Conservation (phyloP, 2,888 invertebrate genomes). For the Lissocephala sabroskyi region DNA sequence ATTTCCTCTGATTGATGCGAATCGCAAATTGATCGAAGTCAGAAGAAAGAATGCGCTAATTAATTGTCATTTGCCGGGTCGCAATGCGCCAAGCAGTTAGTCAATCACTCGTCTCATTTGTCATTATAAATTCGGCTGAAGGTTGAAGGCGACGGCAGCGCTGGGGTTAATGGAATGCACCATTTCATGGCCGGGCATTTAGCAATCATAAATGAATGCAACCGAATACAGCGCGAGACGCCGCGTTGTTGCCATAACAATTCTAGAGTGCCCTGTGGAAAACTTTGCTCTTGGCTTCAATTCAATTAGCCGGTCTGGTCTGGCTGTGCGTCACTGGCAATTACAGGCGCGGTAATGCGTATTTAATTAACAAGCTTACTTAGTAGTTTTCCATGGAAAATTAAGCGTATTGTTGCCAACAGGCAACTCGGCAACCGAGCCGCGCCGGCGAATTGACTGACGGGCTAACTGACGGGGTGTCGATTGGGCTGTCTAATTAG, state of each 20-base stretch:
- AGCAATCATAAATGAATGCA: no score
- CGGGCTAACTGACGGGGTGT: slow-evolving; percentile 20
- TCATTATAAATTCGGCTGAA: no score
- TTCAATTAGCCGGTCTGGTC: slow-evolving; percentile 21
- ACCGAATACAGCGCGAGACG: no score
- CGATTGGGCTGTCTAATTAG: slow-evolving; percentile 46
- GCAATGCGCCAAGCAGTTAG: slow-evolving; percentile 7
- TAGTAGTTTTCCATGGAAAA: slow-evolving; percentile 56
- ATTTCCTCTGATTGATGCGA: slow-evolving; percentile 42
- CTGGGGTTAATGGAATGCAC: no score
- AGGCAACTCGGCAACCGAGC: background rate
- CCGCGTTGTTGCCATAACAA: no score
- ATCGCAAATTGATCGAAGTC: slow-evolving; percentile 14
- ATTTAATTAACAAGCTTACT: slow-evolving; percentile 63
- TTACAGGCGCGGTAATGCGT: slow-evolving; percentile 59
- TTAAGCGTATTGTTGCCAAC: slow-evolving; percentile 40
- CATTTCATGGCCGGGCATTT: no score
- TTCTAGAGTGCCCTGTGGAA: no score
- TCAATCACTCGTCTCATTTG: slow-evolving; percentile 21
- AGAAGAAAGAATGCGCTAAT: slow-evolving; percentile 32
- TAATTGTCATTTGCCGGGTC: slow-evolving; percentile 34
- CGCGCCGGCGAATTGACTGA: slow-evolving; percentile 21
- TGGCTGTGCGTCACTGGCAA: slow-evolving; percentile 41
- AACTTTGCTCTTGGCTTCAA: slow-evolving; percentile 36
- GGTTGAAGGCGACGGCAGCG: no score